Evolutionary conservation across 2,888 invertebrate genomes (phyloP), one percentile per base, ranked within the genome.

Genomic region (Amitus sp.): DNA sequence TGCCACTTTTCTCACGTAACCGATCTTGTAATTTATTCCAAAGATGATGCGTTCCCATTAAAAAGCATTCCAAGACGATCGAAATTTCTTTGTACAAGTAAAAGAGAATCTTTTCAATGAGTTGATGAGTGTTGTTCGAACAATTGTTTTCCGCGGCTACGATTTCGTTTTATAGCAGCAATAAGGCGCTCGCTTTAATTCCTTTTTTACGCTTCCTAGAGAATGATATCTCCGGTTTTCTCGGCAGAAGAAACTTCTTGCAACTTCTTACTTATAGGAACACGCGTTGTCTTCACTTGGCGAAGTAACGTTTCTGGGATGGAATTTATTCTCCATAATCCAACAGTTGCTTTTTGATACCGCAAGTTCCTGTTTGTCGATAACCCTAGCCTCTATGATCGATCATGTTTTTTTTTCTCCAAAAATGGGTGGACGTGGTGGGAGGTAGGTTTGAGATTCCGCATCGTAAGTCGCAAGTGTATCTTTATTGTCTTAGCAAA

Each of bases 391-490:
- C n/a, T n/a, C n/a, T n/a, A 52, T 37, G 43, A 62, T 47, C 49
- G 52, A 52, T 63, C 57, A 55, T 51, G 55, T 52, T 17, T 48
- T 58, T 58, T 58, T 62, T 63, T 59, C 59, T 57, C 39, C 49
- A 54, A 47, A 51, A 60, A 56, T 46, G 47, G 46, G 52, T 56
- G 59, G 59, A 64, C 56, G 56, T 64, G 58, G 56, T 64, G 58
- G 59, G 59, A 55, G 63, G 59, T 64, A 64, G 59, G 59, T 59
- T 56, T 59, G 45, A 49, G 50, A 62, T 46, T 48, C 50, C 39
- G 57, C 57, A 62, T 62, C 43, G 57, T 62, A 62, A 56, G 62
- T 62, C 52, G 55, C 17, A 33, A 62, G 40, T 48, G 39, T 52
- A 55, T 48, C 56, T 62, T 57, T 52, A 49, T 62, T 57, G 49